Evolutionary conservation across 2,113 vertebrate species (phyloP), one percentile per base, ranked within the genome.

Genomic region (Noturus placidus): DNA sequence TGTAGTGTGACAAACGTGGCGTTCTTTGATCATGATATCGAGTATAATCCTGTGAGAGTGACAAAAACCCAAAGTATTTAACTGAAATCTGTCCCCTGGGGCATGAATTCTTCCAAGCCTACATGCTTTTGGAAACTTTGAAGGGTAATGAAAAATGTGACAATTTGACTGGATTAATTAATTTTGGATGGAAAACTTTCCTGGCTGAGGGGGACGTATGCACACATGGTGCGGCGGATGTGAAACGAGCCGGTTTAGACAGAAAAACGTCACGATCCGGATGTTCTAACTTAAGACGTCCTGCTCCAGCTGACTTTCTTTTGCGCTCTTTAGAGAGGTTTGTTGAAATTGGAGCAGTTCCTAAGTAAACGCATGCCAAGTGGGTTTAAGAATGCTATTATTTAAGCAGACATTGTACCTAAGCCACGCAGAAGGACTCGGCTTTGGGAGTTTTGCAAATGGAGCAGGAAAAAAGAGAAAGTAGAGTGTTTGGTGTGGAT

Each of bases 141-240:
- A 59, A 61, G 11, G 61, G 35, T 67, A 56, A 59, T 65, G 54
- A 33, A 59, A 65, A 83, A 86, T 20, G 38, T 56, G 61, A 67
- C 84, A 72, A 83, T 90, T 78, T 83, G 67, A 89, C 76, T 82
- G 80, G 52, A 86, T 88, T 89, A 89, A 91, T 92, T 90, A 57
- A 91, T 92, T 88, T 87, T 84, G 84, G 65, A 76, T 89, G 56
- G 72, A 87, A 89, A 87, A 85, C 67, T 87, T 79, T 90, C 86
- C 54, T 85, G 87, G 87, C 89, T 38, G 52, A 78, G 85, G 91
- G 27, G 82, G 14, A 81, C 4, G 82, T 84, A n/a, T 88, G 78
- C 85, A 85, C 70, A 63, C 54, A 42, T 11, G 63, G 63, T 0
- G 11, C 61, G 35, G 50, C 56, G 76, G 84, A 87, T 89, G 63